Evolutionary conservation across 2,797 vertebrate species (phyloP).

Genomic region (Melanotaenia pygmaea): DNA sequence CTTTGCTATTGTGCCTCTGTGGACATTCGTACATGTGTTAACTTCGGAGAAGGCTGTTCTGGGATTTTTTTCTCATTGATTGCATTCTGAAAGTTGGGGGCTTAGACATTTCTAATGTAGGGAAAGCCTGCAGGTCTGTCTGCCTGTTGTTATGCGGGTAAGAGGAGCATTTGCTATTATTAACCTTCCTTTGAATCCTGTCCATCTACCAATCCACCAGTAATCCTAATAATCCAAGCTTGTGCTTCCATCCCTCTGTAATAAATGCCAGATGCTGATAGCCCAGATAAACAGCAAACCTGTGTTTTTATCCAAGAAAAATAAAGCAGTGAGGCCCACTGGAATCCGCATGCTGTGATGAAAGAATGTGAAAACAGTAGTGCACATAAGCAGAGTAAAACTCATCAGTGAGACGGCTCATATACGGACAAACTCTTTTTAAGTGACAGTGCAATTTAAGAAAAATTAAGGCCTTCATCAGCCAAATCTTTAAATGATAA

Average conservation of each 20-base stretch:
- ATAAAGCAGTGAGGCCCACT: slow-evolving; percentile 74
- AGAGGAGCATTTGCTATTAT: slow-evolving; percentile 75
- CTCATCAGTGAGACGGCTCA: slow-evolving; percentile 41
- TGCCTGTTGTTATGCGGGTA: slow-evolving; percentile 56
- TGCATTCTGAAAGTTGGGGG: slow-evolving; percentile 42
- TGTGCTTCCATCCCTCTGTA: slow-evolving; percentile 73
- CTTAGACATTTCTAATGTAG: slow-evolving; percentile 60
- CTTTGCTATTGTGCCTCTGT: slow-evolving; percentile 7
- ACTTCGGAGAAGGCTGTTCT: slow-evolving; percentile 52
- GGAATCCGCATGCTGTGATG: slow-evolving; percentile 75
- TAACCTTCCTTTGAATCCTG: slow-evolving; percentile 72
- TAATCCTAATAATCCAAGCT: slow-evolving; percentile 82
- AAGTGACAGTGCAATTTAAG: slow-evolving; percentile 20
- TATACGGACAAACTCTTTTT: slow-evolving; percentile 25
- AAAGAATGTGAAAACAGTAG: slow-evolving; percentile 75
- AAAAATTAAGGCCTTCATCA: not conserved
- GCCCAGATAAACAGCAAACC: slow-evolving; percentile 78
- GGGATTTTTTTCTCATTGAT: slow-evolving; percentile 58
- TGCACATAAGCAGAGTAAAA: slow-evolving; percentile 50
- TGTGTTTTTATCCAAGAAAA: slow-evolving; percentile 79
- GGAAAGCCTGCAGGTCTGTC: slow-evolving; percentile 56
- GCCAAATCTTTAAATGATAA: not conserved
- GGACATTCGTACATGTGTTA: slow-evolving; percentile 17
- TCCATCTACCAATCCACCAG: slow-evolving; percentile 70
- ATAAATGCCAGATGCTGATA: slow-evolving; percentile 82